These are phyloP conservation scores for Synaphobranchus kaupii DNA, from an alignment of 2,797 vertebrate genomes.

Conservation along the genomic window DNA sequence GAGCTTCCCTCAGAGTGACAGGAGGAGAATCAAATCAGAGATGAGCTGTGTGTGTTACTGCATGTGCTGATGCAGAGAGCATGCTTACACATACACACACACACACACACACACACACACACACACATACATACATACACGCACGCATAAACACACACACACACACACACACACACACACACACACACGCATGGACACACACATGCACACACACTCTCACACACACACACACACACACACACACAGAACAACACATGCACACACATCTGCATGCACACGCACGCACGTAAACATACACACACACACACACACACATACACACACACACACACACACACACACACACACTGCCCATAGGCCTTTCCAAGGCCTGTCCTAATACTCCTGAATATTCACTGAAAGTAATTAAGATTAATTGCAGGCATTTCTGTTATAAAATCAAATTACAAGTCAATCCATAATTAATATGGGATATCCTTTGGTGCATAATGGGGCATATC, in stretches of 20 bases:
- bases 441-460: conserved; percentile 69
- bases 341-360: neutral
- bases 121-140: too few relatives aligned
- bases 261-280: neutral
- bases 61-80: too few relatives aligned
- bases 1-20: too few relatives aligned
- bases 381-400: conserved; percentile 55
- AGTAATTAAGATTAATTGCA: conserved; percentile 71
- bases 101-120: neutral
- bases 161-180: neutral
- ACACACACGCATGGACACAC: neutral
- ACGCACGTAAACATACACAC: neutral
- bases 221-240: neutral
- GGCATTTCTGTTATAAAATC: conserved; percentile 69
- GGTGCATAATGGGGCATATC: conserved; percentile 56
- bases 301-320: conserved; percentile 1
- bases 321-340: conserved; percentile 14
- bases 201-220: neutral
- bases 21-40: too few relatives aligned
- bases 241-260: neutral
- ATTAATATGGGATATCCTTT: conserved; percentile 63
- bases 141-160: neutral
- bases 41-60: too few relatives aligned
- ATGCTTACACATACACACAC: neutral
- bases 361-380: conserved; percentile 44